Conservation (phyloP, 1,140 invertebrate genomes). For the Acromyrmex echinatior region DNA sequence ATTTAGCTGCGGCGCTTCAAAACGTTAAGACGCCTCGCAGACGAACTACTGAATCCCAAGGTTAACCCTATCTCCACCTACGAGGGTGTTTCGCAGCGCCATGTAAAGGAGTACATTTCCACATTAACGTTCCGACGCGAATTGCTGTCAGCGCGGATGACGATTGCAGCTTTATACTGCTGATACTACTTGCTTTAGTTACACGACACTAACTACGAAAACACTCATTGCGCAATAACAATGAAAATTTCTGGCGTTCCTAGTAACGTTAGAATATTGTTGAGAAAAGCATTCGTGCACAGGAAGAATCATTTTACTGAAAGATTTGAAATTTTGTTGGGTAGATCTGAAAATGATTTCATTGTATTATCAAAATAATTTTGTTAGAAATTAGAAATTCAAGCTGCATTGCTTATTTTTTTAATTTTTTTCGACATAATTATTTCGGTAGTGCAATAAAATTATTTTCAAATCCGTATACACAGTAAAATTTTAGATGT, state of each 20-base stretch:
- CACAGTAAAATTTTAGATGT: too few species aligned
- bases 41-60: slow-evolving; percentile 56
- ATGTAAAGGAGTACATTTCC: slow-evolving; percentile 53
- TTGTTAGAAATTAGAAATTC: too few species aligned
- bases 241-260: slow-evolving; percentile 22
- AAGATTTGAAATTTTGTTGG: too few species aligned
- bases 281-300: neutral
- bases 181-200: slow-evolving; percentile 56
- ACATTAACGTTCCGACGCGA: slow-evolving; percentile 56
- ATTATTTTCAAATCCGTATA: too few species aligned
- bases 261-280: neutral
- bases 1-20: slow-evolving; percentile 70
- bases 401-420: too few species aligned
- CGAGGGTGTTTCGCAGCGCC: slow-evolving; percentile 53
- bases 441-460: too few species aligned
- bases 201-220: slow-evolving; percentile 23
- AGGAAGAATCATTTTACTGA: too few species aligned
- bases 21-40: slow-evolving; percentile 71
- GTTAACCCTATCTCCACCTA: slow-evolving; percentile 61
- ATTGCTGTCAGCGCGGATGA: slow-evolving; percentile 39
- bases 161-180: slow-evolving; percentile 28
- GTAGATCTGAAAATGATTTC: too few species aligned
- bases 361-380: too few species aligned
- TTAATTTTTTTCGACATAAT: too few species aligned
- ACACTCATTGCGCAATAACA: slow-evolving; percentile 20